These are phyloP conservation scores for Aegithalos caudatus DNA, from an alignment of 2,113 vertebrate genomes.

Conservation along the genomic window DNA sequence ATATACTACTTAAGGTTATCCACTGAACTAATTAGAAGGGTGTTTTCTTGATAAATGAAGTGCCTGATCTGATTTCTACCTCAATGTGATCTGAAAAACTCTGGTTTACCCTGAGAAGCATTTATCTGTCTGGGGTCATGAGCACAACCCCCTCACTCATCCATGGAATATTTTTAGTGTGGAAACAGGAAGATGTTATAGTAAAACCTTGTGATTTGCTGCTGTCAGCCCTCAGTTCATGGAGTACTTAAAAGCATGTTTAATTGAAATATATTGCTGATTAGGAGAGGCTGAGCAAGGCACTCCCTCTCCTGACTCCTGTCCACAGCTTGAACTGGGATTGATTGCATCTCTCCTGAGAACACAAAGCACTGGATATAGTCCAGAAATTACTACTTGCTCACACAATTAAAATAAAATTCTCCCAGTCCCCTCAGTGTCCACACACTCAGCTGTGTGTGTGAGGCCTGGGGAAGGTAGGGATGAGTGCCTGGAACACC, in stretches of 20 bases:
- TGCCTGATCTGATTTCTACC: background rate
- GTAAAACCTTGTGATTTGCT: background rate
- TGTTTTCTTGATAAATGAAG: background rate
- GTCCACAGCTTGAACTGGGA: background rate
- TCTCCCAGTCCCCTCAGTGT: background rate
- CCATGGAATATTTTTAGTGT: background rate
- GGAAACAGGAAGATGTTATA: background rate
- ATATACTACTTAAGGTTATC: background rate
- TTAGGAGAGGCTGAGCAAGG: background rate
- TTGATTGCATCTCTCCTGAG: background rate
- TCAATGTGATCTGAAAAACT: background rate
- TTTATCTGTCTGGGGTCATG: background rate
- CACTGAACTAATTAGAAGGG: background rate
- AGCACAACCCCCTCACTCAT: background rate
- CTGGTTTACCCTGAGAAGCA: background rate
- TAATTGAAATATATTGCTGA: background rate
- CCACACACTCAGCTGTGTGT: fast-evolving
- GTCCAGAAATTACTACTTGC: background rate
- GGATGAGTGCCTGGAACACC: fast-evolving
- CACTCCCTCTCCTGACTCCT: background rate
- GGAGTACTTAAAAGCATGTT: background rate
- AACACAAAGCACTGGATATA: background rate
- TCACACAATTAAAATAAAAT: background rate
- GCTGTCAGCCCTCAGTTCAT: background rate
- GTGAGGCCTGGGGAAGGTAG: background rate